A percentile compares a stretch with the other conserved stretches of the same genome.
phyloP scores from a whole-genome alignment of 2,797 vertebrate genomes.

The Cossypha dichroa region DNA sequence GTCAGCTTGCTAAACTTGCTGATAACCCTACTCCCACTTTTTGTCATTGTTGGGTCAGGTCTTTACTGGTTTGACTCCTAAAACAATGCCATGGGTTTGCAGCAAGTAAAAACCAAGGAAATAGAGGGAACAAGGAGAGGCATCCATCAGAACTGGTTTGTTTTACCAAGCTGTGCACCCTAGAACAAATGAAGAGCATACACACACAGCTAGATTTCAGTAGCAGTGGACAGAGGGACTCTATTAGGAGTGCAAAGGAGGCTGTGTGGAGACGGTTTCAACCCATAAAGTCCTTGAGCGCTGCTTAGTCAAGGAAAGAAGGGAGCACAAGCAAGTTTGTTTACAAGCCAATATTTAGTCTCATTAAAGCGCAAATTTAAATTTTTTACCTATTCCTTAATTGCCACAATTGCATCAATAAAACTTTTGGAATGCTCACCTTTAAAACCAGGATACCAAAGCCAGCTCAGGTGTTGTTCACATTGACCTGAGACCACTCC shows the following conservation, averaged over 20 bases:
- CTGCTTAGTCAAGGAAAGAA: not conserved
- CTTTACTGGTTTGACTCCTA: not conserved
- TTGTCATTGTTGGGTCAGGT: not conserved
- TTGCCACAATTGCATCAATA: not conserved
- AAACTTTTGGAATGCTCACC: not conserved
- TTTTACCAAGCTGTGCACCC: not conserved
- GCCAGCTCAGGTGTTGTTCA: not conserved
- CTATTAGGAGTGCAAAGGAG: not conserved
- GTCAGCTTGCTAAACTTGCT: not conserved
- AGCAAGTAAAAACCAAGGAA: not conserved
- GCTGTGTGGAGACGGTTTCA: not conserved
- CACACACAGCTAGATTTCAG: not conserved
- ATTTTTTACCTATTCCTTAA: not conserved
- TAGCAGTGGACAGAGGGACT: not conserved
- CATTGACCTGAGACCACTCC: not conserved
- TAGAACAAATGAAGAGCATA: not conserved
- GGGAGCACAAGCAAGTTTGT: not conserved
- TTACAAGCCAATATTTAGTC: not conserved
- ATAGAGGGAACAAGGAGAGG: not conserved
- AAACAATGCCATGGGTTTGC: not conserved
- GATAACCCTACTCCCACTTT: fast-evolving
- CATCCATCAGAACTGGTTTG: not conserved
- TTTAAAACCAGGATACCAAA: not conserved
- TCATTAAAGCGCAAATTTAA: not conserved
- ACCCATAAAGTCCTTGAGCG: not conserved